A percentile compares a stretch with the other conserved stretches of the same genome.
Evolutionary conservation across 2,797 vertebrate genomes (phyloP).

Genomic region (Podarcis siculus): DNA sequence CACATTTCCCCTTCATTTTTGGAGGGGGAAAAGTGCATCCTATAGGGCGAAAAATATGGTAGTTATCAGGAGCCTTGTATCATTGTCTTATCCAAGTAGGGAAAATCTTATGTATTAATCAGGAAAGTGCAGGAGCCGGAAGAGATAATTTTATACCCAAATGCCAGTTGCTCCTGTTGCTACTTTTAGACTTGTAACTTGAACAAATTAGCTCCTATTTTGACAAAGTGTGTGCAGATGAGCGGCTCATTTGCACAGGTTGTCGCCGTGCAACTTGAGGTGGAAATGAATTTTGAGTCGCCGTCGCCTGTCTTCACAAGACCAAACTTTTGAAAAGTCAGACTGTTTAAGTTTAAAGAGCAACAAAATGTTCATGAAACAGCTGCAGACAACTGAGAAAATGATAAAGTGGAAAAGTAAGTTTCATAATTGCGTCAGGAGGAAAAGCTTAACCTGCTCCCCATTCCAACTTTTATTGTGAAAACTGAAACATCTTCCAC

Average conservation of each 20-base stretch:
- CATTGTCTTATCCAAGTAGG: background rate
- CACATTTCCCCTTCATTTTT: no score
- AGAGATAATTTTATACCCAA: background rate
- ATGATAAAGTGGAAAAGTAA: background rate
- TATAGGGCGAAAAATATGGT: no score
- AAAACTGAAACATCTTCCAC: background rate
- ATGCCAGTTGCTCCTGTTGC: background rate
- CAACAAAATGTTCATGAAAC: background rate
- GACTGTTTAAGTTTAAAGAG: background rate
- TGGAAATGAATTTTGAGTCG: background rate
- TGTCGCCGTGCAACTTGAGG: slow-evolving; percentile 14
- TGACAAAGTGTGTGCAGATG: background rate
- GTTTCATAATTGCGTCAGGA: background rate
- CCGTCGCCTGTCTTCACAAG: fast-evolving
- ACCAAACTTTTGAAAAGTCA: background rate
- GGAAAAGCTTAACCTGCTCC: background rate
- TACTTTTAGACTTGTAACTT: slow-evolving; percentile 7
- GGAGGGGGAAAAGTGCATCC: no score
- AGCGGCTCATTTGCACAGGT: slow-evolving; percentile 5
- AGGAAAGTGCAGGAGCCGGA: background rate
- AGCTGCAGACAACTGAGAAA: background rate
- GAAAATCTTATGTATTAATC: slow-evolving; percentile 1
- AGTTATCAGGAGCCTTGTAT: background rate
- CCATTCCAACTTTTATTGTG: background rate
- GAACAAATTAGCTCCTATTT: slow-evolving; percentile 23